Conservation (phyloP, 2,113 vertebrate species). For the Pristiophorus japonicus region DNA sequence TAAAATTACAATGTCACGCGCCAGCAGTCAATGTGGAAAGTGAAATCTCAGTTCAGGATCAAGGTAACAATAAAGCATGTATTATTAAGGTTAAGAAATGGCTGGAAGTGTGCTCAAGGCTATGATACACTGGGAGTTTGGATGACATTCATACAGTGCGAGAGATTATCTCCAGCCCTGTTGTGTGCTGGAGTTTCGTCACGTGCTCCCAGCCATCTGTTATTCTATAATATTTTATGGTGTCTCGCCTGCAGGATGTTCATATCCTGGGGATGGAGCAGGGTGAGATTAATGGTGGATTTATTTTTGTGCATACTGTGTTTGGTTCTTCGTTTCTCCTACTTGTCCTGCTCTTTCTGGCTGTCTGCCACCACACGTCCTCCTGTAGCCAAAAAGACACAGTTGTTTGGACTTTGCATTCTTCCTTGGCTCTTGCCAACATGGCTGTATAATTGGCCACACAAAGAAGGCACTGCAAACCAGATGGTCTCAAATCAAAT, state of each 20-base stretch:
- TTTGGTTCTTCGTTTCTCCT: background rate
- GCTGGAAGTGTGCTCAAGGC: background rate
- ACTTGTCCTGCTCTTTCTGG: background rate
- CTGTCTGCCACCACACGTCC: too few relatives aligned
- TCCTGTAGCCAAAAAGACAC: background rate
- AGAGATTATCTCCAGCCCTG: background rate
- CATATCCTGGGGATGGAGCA: constrained; percentile 31
- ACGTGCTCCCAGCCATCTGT: background rate
- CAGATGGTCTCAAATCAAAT: too few relatives aligned
- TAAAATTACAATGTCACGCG: constrained; percentile 6
- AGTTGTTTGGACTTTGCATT: background rate
- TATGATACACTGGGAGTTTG: background rate
- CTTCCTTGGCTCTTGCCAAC: background rate
- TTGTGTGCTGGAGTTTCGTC: background rate
- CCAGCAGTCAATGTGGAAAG: background rate
- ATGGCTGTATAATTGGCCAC: background rate
- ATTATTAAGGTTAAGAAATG: background rate
- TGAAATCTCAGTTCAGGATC: background rate
- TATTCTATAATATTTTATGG: background rate
- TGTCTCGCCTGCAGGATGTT: background rate
- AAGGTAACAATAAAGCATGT: background rate
- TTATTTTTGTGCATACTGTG: background rate
- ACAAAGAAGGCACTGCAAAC: background rate
- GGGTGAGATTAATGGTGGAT: background rate
- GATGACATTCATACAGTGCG: background rate